phyloP scores from a whole-genome alignment of 2,113 vertebrate genomes.

The Xenopus laevis region DNA sequence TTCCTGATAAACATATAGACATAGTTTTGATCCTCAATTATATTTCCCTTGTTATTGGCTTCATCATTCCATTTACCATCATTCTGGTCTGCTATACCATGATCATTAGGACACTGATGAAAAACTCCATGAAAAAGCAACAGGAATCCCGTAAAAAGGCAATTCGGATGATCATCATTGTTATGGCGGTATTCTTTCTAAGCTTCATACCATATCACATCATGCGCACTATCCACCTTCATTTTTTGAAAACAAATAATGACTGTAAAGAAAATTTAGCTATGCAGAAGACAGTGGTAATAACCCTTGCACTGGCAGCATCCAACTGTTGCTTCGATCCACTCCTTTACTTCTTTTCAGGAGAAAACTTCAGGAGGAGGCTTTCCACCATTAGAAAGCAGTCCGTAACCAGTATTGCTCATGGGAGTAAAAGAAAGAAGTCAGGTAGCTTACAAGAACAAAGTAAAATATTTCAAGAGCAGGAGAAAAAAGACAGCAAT shows the following conservation, averaged over 20 bases:
- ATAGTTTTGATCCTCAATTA: constrained; percentile 73
- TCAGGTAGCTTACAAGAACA: constrained; percentile 52
- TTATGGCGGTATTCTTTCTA: constrained; percentile 82
- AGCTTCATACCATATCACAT: constrained; percentile 92
- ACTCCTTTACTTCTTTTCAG: constrained; percentile 90
- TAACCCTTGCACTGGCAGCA: constrained; percentile 85
- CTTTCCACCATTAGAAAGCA: constrained; percentile 73
- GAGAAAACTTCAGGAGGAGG: constrained; percentile 81
- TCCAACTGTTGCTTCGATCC: constrained; percentile 94
- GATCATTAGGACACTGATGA: constrained; percentile 77
- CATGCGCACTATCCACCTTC: constrained; percentile 82
- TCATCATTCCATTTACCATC: constrained; percentile 77
- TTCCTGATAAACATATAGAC: constrained; percentile 55
- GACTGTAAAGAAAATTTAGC: constrained; percentile 60
- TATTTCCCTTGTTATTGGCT: constrained; percentile 78
- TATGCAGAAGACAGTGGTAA: constrained; percentile 87
- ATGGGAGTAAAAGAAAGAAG: constrained; percentile 56
- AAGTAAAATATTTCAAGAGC: constrained; percentile 50
- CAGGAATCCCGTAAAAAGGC: constrained; percentile 67
- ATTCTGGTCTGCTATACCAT: constrained; percentile 86
- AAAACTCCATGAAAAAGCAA: constrained; percentile 69
- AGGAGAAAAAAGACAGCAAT: neutral
- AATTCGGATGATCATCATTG: constrained; percentile 88
- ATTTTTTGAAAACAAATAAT: constrained; percentile 51
- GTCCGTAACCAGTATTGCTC: constrained; percentile 63